Base-by-base conservation (phyloP, 2,113 vertebrate species). In the Entomyzon cyanotis region DNA sequence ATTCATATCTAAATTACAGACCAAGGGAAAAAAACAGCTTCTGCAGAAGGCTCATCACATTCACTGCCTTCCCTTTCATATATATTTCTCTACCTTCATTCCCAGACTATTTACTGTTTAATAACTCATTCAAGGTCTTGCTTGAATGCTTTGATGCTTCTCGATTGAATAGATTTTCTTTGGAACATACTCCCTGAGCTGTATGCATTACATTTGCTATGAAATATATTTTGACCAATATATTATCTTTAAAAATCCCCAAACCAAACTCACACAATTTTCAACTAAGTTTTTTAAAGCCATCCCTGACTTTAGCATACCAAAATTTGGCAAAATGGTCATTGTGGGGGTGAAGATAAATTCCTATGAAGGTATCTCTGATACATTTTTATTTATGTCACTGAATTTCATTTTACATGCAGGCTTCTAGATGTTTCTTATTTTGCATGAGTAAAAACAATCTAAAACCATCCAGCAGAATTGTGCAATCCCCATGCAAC, bases 31-130 rank as follows among this genome's bases (percentile, higher is more conserved):
- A 59, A 91, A 95, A 91, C 83, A 95, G n/a, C 59, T 83, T 79
- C 77, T 90, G 82, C 78, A 93, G 71, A 94, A 92, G 39, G 70
- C 87, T 96, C 74, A 87, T 95, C 82, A 60, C 83, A 95, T 92
- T 65, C 83, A 41, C 80, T 78, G 75, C 87, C 67, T 93, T 92
- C 49, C 53, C 47, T 86, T 95, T 96, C 84, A 87, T 87, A 96
- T 89, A 79, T 96, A 39, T 95, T 95, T 95, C 94, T 90, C 95
- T 91, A 33, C 94, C 79, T 96, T 92, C 82, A 75, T 93, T 86
- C 85, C 67, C 64, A 95, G 95, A 90, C 93, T 95, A 96, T 95
- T 96, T 97, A 75, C 93, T 95, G 88, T 96, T 97, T 97, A 97
- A 97, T 97, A 97, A 96, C 93, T 93, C 70, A 92, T 95, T 85